Evolutionary conservation across 1,140 invertebrate species (phyloP).

Genomic region (Sesamia nonagrioides): DNA sequence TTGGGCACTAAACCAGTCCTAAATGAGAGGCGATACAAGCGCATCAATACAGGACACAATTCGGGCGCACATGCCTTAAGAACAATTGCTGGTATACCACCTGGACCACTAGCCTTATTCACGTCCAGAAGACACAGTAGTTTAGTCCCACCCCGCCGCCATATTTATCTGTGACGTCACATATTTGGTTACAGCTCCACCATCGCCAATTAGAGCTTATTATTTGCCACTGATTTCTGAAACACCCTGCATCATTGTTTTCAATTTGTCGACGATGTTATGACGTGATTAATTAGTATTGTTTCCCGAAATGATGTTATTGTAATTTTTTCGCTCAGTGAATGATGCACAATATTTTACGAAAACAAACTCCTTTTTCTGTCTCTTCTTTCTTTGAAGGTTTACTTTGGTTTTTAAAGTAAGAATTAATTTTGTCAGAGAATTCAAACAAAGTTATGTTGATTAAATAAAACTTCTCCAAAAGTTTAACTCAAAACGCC

Average conservation of each 20-base stretch:
- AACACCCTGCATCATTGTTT: neutral
- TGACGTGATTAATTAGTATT: neutral
- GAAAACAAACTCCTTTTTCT: neutral
- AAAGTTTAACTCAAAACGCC: constrained; percentile 20
- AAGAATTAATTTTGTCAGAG: neutral
- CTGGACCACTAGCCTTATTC: no score
- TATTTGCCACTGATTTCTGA: constrained; percentile 16
- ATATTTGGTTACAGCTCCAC: constrained; percentile 4
- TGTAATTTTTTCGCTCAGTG: neutral
- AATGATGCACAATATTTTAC: neutral
- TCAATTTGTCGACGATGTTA: neutral
- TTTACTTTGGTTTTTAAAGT: neutral
- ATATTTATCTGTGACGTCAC: neutral
- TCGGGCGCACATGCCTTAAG: no score
- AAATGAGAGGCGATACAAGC: no score
- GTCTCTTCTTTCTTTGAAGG: constrained; percentile 11
- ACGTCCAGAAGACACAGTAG: no score
- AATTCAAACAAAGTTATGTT: constrained; percentile 8
- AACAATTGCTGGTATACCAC: no score
- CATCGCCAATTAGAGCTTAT: neutral
- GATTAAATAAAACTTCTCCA: neutral
- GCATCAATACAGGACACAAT: no score
- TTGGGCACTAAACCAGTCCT: no score
- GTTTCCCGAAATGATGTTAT: neutral
- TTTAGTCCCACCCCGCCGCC: neutral